A percentile compares a stretch with the other conserved stretches of the same genome.
Evolutionary conservation across 2,113 vertebrate species (phyloP).

Genomic region (Zapornia atra): DNA sequence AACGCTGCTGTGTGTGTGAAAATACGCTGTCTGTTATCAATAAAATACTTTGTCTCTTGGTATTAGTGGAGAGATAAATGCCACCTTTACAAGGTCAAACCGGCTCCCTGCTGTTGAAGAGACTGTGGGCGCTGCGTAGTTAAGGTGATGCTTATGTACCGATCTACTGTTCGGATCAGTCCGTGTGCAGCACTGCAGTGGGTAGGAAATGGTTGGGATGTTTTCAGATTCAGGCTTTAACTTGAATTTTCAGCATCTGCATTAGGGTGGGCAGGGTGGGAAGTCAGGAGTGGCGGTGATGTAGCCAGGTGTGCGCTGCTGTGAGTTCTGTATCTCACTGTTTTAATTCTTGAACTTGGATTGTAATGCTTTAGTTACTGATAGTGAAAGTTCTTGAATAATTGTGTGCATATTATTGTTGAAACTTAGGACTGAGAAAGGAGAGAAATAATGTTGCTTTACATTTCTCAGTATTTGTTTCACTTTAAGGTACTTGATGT

Average conservation of each 20-base stretch:
- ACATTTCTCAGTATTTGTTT: neutral
- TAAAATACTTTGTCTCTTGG: neutral
- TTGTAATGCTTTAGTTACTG: neutral
- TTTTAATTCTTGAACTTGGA: neutral
- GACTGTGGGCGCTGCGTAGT: neutral
- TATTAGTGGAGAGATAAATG: neutral
- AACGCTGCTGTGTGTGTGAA: neutral
- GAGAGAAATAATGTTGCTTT: neutral
- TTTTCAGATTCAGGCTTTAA: neutral
- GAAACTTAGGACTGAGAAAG: neutral
- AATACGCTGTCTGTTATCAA: neutral
- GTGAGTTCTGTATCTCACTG: neutral
- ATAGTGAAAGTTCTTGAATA: neutral
- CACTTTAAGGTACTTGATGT: neutral
- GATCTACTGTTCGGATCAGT: neutral
- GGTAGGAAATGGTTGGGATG: neutral
- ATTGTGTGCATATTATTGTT: neutral
- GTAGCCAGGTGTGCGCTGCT: neutral
- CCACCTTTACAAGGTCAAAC: neutral
- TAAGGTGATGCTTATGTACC: neutral
- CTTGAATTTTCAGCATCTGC: neutral
- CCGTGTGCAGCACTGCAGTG: neutral
- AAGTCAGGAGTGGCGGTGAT: neutral
- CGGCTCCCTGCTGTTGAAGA: neutral
- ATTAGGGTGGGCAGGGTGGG: neutral